phyloP scores from a whole-genome alignment of 2,888 invertebrate species.

The Lycaena phlaeas region DNA sequence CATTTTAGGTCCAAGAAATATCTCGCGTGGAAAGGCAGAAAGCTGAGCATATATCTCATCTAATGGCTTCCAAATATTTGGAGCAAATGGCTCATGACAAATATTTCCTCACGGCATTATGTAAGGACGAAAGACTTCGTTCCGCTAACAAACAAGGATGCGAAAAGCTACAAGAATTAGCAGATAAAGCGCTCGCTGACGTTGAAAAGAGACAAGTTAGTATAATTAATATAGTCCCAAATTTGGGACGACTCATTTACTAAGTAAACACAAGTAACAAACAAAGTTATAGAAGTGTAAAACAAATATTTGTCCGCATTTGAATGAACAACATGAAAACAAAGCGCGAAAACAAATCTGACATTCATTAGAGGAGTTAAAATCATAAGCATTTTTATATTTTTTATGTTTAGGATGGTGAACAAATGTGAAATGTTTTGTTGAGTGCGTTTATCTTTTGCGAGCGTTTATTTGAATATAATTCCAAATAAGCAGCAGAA shows the following conservation, averaged over 20 bases:
- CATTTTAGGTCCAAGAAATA: constrained; percentile 48
- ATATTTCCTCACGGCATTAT: constrained; percentile 51
- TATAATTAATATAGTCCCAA: background rate
- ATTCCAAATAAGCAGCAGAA: too few relatives aligned
- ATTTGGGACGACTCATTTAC: background rate
- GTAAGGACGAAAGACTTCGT: constrained; percentile 51
- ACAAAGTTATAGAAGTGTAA: constrained; percentile 4
- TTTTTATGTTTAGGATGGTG: too few relatives aligned
- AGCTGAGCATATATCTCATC: constrained; percentile 45
- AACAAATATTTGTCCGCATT: constrained; percentile 4
- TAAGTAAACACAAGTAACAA: background rate
- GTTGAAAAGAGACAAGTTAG: constrained; percentile 56
- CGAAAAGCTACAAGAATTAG: constrained; percentile 42
- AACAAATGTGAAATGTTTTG: too few relatives aligned
- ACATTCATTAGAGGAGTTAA: too few relatives aligned
- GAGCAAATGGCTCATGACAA: constrained; percentile 66
- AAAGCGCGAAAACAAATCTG: background rate
- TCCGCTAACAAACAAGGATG: constrained; percentile 59
- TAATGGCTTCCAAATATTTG: constrained; percentile 65
- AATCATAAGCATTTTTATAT: too few relatives aligned
- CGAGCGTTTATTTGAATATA: too few relatives aligned
- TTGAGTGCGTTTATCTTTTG: too few relatives aligned
- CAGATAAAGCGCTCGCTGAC: constrained; percentile 48
- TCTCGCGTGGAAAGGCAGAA: constrained; percentile 52
- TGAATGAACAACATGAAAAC: constrained; percentile 6